Evolutionary conservation across 2,797 vertebrate genomes (phyloP).

Genomic region (Gymnothorax javanicus): DNA sequence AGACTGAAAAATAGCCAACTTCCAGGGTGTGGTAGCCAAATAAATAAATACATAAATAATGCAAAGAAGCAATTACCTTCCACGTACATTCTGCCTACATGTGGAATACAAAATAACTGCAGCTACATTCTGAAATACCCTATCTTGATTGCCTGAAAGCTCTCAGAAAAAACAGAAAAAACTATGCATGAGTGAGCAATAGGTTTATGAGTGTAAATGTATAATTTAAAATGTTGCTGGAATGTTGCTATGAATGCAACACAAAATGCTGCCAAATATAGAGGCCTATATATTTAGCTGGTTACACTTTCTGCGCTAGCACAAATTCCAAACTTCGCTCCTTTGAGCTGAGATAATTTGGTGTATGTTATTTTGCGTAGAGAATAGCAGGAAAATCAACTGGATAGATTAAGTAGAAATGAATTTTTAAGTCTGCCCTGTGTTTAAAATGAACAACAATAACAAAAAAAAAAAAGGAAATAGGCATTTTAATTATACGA

Average conservation of each 20-base stretch:
- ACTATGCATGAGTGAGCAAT: conserved; percentile 26
- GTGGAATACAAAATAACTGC: background rate
- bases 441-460: conserved; percentile 3
- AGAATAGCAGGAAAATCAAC: conserved; percentile 30
- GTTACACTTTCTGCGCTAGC: background rate
- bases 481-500: conserved; percentile 20
- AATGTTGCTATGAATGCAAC: conserved; percentile 26
- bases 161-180: background rate
- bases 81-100: background rate
- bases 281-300: conserved; percentile 31
- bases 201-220: conserved; percentile 47
- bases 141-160: background rate
- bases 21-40: background rate
- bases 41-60: background rate
- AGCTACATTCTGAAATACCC: background rate
- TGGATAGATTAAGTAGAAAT: background rate
- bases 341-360: conserved; percentile 44
- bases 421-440: conserved; percentile 27
- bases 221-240: too few species aligned
- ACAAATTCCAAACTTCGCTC: conserved; percentile 32
- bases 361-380: conserved; percentile 38
- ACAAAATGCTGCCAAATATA: conserved; percentile 44
- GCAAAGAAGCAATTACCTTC: background rate
- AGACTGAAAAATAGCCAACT: background rate
- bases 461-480: conserved; percentile 2